Percentiles rank a stretch among this genome's conserved stretches.
These are phyloP conservation scores for Loripinus fragilis DNA, from an alignment of 2,888 invertebrate species.

Conservation along the genomic window DNA sequence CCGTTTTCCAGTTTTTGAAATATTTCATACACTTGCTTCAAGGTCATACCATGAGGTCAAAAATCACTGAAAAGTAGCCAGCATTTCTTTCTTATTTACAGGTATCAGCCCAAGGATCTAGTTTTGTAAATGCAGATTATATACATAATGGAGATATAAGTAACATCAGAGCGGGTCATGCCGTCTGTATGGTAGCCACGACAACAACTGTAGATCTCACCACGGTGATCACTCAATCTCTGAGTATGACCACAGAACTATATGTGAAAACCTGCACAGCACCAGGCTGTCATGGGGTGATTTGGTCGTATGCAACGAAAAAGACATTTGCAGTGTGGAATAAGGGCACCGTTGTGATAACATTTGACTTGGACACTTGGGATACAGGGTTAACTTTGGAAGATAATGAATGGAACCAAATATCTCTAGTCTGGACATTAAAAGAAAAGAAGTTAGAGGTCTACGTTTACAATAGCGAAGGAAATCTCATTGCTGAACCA, in stretches of 20 bases:
- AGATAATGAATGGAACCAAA: conserved; percentile 45
- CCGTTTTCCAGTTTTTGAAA: too few species aligned
- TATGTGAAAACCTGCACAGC: conserved; percentile 50
- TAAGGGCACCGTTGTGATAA: conserved; percentile 31
- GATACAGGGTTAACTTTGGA: conserved; percentile 30
- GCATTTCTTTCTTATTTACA: too few species aligned
- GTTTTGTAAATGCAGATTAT: neutral
- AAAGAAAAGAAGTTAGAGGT: conserved; percentile 13
- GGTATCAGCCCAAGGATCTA: neutral
- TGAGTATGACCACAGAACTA: conserved; percentile 35
- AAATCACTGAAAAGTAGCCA: too few species aligned
- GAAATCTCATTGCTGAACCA: neutral
- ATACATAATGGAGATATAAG: neutral
- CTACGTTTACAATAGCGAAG: conserved; percentile 18
- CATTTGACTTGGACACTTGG: conserved; percentile 29
- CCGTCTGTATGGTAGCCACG: neutral
- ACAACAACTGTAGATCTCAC: neutral
- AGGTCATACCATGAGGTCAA: too few species aligned
- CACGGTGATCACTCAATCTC: neutral
- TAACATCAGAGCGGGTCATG: neutral
- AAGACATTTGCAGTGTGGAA: conserved; percentile 41
- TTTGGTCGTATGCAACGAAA: conserved; percentile 38
- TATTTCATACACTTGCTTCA: too few species aligned
- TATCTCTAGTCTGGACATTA: conserved; percentile 34
- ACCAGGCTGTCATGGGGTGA: conserved; percentile 32